Conservation (phyloP, 1,140 invertebrate species). For the Coelopa frigida region DNA sequence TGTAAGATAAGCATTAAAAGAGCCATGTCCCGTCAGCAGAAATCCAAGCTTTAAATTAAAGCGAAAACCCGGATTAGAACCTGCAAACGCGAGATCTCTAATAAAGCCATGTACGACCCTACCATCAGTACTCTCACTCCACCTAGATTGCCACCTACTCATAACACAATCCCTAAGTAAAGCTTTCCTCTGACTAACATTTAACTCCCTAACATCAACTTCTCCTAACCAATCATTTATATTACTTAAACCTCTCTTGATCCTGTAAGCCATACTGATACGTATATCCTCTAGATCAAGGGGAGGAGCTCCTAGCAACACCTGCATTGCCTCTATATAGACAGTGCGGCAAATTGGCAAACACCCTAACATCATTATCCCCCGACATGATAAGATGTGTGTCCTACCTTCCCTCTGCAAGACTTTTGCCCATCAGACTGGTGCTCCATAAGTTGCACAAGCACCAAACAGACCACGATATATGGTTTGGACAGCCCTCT, state of each 20-base stretch:
- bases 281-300: constrained; percentile 3
- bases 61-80: not conserved
- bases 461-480: constrained; percentile 9
- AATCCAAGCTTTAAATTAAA: not conserved
- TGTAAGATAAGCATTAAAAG: not conserved
- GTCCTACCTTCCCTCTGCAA: not conserved
- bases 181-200: not conserved
- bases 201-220: not conserved
- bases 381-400: constrained; percentile 5
- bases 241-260: constrained; percentile 2
- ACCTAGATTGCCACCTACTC: constrained; percentile 1
- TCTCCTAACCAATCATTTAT: not conserved
- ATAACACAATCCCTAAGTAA: not conserved
- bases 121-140: not conserved
- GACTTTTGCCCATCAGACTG: not conserved
- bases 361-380: constrained; percentile 3
- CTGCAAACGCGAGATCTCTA: not conserved
- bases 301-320: constrained; percentile 2
- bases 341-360: constrained; percentile 7
- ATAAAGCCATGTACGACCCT: constrained; percentile 2
- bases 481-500: constrained; percentile 8
- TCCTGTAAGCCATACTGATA: constrained; percentile 18
- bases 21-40: not conserved
- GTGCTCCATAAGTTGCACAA: constrained; percentile 7
- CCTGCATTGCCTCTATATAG: constrained; percentile 5